Base-by-base conservation (phyloP, 2,888 invertebrate genomes). In the Drosophila meridiana region DNA sequence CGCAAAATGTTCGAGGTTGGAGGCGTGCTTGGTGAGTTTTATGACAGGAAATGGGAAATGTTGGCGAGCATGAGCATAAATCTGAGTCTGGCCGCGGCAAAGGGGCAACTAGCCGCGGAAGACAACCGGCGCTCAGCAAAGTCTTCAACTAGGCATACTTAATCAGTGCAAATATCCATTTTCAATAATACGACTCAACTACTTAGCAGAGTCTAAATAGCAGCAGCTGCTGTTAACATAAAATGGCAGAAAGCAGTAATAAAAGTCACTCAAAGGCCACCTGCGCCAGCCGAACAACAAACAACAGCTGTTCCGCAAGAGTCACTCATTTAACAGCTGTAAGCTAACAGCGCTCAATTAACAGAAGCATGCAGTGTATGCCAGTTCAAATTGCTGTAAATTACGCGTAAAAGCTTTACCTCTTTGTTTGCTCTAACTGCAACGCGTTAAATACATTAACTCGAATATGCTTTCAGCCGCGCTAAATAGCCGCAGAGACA, bases 1-100 rank as follows among this genome's bases (percentile, higher is more conserved):
- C 69, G 75, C 75, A 65, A 73, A 78, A 67, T 80, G 64, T 76
- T 73, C 14, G 40, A 30, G 48, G 43, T 36, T 62, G 5, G 14
- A 58, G 65, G 50, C 42, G 57, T 48, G 62, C 34, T 52, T 58
- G 14, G 61, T 47, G 13, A 42, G 34, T 55, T 34, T 61, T 53
- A 53, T 61, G 58, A 38, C 59, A 67, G 82, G 72, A 83, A 83
- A 81, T 79, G 82, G 69, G 68, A 75, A 82, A 75, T 76, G 82
- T 71, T 69, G 69, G 57, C 52, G 40, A n/a, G 28, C 48, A 47
- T 48, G 69, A 50, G 59, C 69, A 65, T 77, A 80, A 71, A 80
- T 80, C 67, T 2, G 13, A 13, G 20, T 26, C 34, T 8, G 36
- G 7, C 30, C 47, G 34, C 14, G 38, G 47, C 32, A 56, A 34